Conservation (phyloP, 1,140 invertebrate species). For the Arion vulgaris region DNA sequence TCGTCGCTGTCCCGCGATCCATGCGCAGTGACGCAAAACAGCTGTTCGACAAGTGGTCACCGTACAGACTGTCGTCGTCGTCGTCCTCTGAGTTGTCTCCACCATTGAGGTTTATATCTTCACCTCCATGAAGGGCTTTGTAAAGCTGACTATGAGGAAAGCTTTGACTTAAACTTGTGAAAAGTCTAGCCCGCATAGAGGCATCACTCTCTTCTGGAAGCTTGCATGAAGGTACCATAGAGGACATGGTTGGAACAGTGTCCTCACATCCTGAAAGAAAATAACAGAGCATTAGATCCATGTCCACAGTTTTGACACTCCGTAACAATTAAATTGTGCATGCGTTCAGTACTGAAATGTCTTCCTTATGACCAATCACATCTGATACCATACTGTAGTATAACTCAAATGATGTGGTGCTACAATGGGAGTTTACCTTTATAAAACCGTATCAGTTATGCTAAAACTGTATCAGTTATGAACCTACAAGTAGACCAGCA, state of each 20-base stretch:
- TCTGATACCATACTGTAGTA: no score
- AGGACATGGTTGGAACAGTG: slow-evolving; percentile 30
- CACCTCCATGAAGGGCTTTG: slow-evolving; percentile 65
- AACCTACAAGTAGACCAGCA: no score
- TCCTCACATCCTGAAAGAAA: slow-evolving; percentile 33
- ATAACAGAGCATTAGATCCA: neutral
- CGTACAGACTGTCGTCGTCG: slow-evolving; percentile 57
- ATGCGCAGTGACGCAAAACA: slow-evolving; percentile 70
- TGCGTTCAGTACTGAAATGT: no score
- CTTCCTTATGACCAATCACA: no score
- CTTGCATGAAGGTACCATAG: slow-evolving; percentile 37
- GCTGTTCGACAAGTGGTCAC: slow-evolving; percentile 66
- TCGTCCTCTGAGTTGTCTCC: slow-evolving; percentile 52
- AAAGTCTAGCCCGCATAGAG: slow-evolving; percentile 67
- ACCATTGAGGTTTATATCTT: slow-evolving; percentile 30
- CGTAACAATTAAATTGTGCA: no score
- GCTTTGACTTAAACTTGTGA: slow-evolving; percentile 70
- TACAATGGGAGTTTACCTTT: no score
- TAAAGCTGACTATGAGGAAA: slow-evolving; percentile 70
- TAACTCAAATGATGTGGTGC: no score
- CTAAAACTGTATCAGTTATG: no score
- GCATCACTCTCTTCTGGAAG: slow-evolving; percentile 67
- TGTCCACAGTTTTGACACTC: no score
- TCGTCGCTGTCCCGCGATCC: slow-evolving; percentile 68
- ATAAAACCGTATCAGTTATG: no score